Evolutionary conservation across 2,797 vertebrate species (phyloP).

Genomic region (Picus viridis): DNA sequence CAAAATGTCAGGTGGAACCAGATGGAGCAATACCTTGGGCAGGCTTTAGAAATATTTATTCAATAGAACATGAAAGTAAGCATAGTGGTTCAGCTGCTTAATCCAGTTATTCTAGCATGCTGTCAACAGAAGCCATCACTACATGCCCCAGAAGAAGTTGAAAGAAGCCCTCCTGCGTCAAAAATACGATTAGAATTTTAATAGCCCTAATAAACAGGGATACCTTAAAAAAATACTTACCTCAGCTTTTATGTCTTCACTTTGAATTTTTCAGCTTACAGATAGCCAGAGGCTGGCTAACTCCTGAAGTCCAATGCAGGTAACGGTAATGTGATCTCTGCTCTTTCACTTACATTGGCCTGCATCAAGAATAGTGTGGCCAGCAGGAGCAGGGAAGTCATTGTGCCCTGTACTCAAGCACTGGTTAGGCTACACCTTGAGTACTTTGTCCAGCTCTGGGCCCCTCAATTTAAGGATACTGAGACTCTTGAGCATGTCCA

Average conservation of each 20-base stretch:
- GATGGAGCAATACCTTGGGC: neutral
- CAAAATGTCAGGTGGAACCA: neutral
- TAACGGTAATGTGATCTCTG: neutral
- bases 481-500: too few species aligned
- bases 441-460: too few species aligned
- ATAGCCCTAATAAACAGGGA: neutral
- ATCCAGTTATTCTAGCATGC: neutral
- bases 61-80: neutral
- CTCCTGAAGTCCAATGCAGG: neutral
- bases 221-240: neutral
- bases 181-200: neutral
- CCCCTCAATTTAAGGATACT: too few species aligned
- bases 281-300: neutral
- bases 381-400: too few species aligned
- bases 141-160: neutral
- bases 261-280: neutral
- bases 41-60: neutral
- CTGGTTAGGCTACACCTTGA: too few species aligned
- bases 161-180: neutral
- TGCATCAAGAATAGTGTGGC: too few species aligned
- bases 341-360: neutral
- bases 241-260: neutral
- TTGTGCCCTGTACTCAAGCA: too few species aligned
- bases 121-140: neutral
- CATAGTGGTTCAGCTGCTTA: neutral